A percentile compares a stretch with the other conserved stretches of the same genome.
Conservation (phyloP, 2,113 vertebrate genomes). For the Cavia porcellus region DNA sequence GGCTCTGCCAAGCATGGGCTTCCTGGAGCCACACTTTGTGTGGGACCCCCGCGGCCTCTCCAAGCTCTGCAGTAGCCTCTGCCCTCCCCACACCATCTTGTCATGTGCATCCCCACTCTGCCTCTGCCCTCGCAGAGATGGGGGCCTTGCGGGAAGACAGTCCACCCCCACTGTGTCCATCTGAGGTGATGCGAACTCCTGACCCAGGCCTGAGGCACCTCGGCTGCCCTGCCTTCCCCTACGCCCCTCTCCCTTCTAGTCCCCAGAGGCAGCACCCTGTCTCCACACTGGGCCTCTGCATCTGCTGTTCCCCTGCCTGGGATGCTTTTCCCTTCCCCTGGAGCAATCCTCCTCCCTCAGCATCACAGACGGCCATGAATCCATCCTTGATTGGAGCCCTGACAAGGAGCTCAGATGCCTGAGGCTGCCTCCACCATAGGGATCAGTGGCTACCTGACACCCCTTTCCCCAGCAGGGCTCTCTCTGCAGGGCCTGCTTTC, state of each 20-base stretch:
- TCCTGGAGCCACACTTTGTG: rapidly evolving
- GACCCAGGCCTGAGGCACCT: neutral
- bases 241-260: neutral
- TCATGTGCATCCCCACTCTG: rapidly evolving
- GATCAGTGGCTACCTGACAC: neutral
- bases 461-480: neutral
- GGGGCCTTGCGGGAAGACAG: neutral
- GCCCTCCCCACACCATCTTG: rapidly evolving
- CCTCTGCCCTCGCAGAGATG: neutral
- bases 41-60: neutral
- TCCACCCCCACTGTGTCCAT: neutral
- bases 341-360: too few relatives aligned
- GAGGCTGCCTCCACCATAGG: neutral
- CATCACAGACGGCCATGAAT: neutral
- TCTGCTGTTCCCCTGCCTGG: neutral
- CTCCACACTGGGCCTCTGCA: neutral
- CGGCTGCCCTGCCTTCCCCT: neutral
- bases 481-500: rapidly evolving
- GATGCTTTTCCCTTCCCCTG: neutral
- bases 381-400: neutral
- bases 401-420: neutral
- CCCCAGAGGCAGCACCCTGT: neutral
- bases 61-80: rapidly evolving
- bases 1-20: rapidly evolving
- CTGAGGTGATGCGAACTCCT: neutral